Evolutionary conservation across 2,888 invertebrate species (phyloP), one percentile per base, ranked within the genome.

Genomic region (Sepiola atlantica): DNA sequence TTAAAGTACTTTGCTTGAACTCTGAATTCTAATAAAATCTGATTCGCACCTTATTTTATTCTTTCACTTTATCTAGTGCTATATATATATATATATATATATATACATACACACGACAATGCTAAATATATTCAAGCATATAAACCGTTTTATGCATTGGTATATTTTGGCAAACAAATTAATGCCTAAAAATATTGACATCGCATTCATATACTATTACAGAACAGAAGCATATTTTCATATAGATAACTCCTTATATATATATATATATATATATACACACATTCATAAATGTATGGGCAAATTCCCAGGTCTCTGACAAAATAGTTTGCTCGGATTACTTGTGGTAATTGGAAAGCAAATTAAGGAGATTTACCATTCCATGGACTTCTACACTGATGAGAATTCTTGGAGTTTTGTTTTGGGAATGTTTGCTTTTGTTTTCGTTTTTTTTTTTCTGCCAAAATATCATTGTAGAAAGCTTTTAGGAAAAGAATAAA

Each of bases 291-390:
- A 28, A 24, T 10, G 28, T 77, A 77, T 12, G n/a, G 21, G 61
- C 61, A 61, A 61, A 61, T 77, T 77, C 28, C 14, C 10, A n/a
- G 28, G 4, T 77, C 28, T 77, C 28, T 28, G n/a, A 77, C 24
- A 77, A 77, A 28, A 77, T 77, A n/a, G 77, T 77, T 77, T 77
- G 77, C 77, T 77, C 14, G 77, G 28, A 77, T 77, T 77, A 77
- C n/a, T 77, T n/a, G 28, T 28, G 28, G 77, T 77, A 77, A 77
- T 77, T 77, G 77, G 77, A 77, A 77, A 77, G 28, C 24, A 77
- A 77, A 77, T 77, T 77, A 77, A 77, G 77, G 77, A 77, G 77
- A 77, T 77, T 77, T 77, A 24, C 77, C 77, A 77, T 77, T 77
- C 77, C 77, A 77, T 28, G n/a, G 77, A 77, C 77, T 77, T n/a